phyloP scores from a whole-genome alignment of 2,113 vertebrate genomes.

The Sylvilagus bachmani region DNA sequence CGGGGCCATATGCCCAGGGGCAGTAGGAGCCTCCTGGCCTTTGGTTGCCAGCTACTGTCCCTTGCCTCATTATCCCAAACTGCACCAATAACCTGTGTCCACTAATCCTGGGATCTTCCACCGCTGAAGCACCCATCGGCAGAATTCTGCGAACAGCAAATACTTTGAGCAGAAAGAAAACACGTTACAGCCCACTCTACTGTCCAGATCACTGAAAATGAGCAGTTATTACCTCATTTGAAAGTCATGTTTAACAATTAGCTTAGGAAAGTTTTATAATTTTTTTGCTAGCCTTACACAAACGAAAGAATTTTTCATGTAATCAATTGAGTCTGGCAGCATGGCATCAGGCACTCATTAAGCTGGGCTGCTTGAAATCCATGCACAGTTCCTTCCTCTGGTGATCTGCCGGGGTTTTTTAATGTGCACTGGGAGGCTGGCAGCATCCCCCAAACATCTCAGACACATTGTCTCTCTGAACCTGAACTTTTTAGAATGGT shows the following conservation, averaged over 20 bases:
- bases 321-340: constrained; percentile 83
- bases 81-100: background rate
- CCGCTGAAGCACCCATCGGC: background rate
- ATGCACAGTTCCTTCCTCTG: constrained; percentile 87
- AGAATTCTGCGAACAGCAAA: constrained; percentile 7
- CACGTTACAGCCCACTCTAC: constrained; percentile 22
- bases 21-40: background rate
- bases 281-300: constrained; percentile 79
- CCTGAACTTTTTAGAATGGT: constrained; percentile 88
- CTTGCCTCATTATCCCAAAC: background rate
- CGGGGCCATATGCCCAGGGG: accelerated
- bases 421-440: constrained; percentile 83
- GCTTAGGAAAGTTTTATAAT: constrained; percentile 72
- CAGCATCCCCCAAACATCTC: constrained; percentile 87
- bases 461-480: constrained; percentile 90
- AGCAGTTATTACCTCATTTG: constrained; percentile 77
- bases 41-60: background rate
- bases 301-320: constrained; percentile 80
- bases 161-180: constrained; percentile 4
- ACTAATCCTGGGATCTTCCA: background rate
- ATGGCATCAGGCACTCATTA: constrained; percentile 83
- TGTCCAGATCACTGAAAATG: constrained; percentile 66
- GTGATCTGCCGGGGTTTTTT: constrained; percentile 81
- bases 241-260: constrained; percentile 82
- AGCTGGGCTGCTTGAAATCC: constrained; percentile 84